phyloP scores from a whole-genome alignment of 92 coral and sea anemone genomes.

The Muricea muricata region DNA sequence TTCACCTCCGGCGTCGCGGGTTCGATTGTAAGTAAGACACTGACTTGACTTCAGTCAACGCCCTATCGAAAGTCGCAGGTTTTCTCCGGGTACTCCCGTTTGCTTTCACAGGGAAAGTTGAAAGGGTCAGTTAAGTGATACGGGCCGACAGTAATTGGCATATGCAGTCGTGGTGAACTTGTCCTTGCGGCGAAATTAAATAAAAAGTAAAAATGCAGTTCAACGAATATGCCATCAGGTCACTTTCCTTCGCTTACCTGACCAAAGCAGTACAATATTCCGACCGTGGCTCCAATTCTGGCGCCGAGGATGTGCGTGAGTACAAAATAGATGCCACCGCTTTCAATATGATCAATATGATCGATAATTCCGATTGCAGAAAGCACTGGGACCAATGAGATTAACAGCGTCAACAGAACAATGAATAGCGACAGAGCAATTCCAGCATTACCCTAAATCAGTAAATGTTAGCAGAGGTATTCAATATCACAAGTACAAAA shows the following conservation, averaged over 20 bases:
- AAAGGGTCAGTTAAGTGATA: too few relatives aligned
- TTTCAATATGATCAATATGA: slow-evolving; percentile 86
- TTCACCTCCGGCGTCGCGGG: too few relatives aligned
- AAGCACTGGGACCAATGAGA: slow-evolving; percentile 93
- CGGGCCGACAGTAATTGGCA: too few relatives aligned
- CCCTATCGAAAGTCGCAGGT: too few relatives aligned
- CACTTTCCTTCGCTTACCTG: slow-evolving; percentile 82
- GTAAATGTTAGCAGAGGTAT: not conserved
- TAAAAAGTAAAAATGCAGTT: too few relatives aligned
- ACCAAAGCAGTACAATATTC: slow-evolving; percentile 89
- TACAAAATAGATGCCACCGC: slow-evolving; percentile 95
- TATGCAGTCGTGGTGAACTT: too few relatives aligned
- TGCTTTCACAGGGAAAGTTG: too few relatives aligned
- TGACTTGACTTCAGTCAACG: too few relatives aligned
- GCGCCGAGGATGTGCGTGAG: slow-evolving; percentile 93
- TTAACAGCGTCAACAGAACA: slow-evolving; percentile 84
- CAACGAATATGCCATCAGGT: not conserved
- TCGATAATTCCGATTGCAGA: slow-evolving; percentile 97
- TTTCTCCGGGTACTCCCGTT: too few relatives aligned
- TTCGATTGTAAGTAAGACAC: too few relatives aligned
- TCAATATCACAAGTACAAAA: too few relatives aligned
- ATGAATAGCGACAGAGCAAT: slow-evolving; percentile 88
- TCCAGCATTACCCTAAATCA: slow-evolving; percentile 99
- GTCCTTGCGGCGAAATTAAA: too few relatives aligned
- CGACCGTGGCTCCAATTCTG: slow-evolving; percentile 91